Percentiles rank a stretch among this genome's conserved stretches.
These are phyloP conservation scores for Furnarius figulus DNA, from an alignment of 2,113 vertebrate species.

Conservation along the genomic window DNA sequence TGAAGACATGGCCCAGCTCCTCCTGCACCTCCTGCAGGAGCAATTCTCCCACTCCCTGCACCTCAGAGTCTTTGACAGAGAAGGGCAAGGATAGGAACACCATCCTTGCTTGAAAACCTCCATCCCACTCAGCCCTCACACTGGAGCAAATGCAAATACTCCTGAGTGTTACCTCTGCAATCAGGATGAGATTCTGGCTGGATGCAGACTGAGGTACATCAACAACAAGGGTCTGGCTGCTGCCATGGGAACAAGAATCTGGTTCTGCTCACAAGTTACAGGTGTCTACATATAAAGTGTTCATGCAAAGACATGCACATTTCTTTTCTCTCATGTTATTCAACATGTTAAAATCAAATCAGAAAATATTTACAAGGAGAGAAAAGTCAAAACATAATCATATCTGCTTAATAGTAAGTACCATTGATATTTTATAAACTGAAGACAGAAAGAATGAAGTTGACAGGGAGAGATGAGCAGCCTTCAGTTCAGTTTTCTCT, in stretches of 20 bases:
- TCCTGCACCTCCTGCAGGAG: neutral
- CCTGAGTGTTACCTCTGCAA: rapidly evolving
- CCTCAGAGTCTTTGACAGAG: neutral
- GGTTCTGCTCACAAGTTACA: neutral
- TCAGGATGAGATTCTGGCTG: neutral
- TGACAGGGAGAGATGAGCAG: neutral
- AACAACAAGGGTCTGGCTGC: neutral
- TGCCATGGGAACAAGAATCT: neutral
- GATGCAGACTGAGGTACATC: neutral
- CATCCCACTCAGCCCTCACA: neutral
- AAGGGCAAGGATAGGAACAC: neutral
- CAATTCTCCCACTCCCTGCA: neutral
- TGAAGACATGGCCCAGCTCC: neutral
- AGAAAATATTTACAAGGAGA: neutral
- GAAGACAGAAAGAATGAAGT: neutral
- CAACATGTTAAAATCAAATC: neutral
- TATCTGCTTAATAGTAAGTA: neutral
- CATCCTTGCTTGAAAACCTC: neutral
- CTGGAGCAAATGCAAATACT: neutral
- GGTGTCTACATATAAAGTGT: neutral
- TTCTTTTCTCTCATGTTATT: neutral
- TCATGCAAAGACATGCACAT: rapidly evolving
- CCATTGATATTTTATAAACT: neutral
- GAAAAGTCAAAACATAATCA: neutral
- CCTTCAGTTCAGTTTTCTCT: neutral